Base-by-base conservation (phyloP, 2,888 invertebrate species). In the Drosophila nr. medialis region DNA sequence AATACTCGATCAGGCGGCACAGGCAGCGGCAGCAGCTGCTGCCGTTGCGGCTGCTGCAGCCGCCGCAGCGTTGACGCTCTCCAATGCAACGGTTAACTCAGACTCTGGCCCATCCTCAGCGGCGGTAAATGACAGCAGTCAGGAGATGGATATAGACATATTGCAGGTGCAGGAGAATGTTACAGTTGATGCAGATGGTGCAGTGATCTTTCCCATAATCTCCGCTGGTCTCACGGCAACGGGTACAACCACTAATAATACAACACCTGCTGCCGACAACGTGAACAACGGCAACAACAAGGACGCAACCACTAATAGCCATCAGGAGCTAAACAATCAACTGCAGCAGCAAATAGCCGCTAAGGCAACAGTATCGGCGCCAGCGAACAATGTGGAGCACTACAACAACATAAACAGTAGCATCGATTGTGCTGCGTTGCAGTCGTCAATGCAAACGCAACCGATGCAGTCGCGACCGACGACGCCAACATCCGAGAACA, bases 61-160 rank as follows among this genome's bases (percentile, higher is more conserved):
- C 4, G 90, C 85, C 18, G 85, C 90, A n/a, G 81, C 91, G 2
- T 73, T 92, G 38, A 89, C 92, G 10, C 71, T 90, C 18, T 85
- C 91, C 32, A 91, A 88, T 77, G 86, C 86, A 55, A 70, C 85
- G 11, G 78, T 65, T 13, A 80, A 64, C 67, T 60, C 90, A 21
- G 86, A 86, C 49, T 63, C 84, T 27, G 73, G 69, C 50, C 76
- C 87, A 67, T 78, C 88, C 48, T 83, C 92, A 13, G 82, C 91
- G 45, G 81, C 89, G 50, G 80, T 85, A 62, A 91, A 81, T 63
- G 92, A 93, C 60, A 91, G 75, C 64, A 92, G 89, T 72, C 94
- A 94, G 21, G 94, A 94, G 18, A 94, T 94, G 83, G 95, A 95
- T 65, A 94, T 94, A 30, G 95, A 95, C 79, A 94, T 95, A 48